Conservation (phyloP, 2,797 vertebrate species). For the Schizopygopsis malacanthus region DNA sequence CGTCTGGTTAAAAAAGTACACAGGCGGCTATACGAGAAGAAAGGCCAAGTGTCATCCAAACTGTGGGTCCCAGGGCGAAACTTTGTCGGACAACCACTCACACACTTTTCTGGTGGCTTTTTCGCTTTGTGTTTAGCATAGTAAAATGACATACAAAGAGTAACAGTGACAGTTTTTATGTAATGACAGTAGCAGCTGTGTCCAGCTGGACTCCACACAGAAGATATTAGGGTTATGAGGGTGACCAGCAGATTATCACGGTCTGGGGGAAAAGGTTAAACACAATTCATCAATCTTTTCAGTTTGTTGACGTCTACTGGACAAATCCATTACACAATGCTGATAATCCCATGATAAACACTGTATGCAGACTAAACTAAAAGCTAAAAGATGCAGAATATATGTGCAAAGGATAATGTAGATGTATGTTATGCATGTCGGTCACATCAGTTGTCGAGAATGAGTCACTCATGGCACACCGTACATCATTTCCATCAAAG, state of each 20-base stretch:
- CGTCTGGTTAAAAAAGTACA: slow-evolving; percentile 7
- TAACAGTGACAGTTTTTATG: neutral
- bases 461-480: neutral
- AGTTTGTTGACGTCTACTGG: neutral
- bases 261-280: slow-evolving; percentile 31
- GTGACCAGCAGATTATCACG: slow-evolving; percentile 7
- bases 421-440: neutral
- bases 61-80: neutral
- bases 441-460: neutral
- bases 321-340: slow-evolving; percentile 9
- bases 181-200: neutral
- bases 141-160: neutral
- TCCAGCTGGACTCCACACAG: neutral
- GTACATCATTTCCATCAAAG: neutral
- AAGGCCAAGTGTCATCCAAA: slow-evolving; percentile 46
- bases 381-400: slow-evolving; percentile 12
- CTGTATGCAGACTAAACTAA: neutral
- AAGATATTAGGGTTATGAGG: slow-evolving; percentile 18
- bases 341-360: slow-evolving; percentile 8
- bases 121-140: neutral
- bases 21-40: slow-evolving; percentile 3
- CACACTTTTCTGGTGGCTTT: neutral
- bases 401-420: neutral
- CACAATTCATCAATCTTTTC: slow-evolving; percentile 14
- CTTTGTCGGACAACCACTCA: slow-evolving; percentile 1